Evolutionary conservation across 2,888 invertebrate genomes (phyloP), one percentile per base, ranked within the genome.

Genomic region (Lymantria monacha): DNA sequence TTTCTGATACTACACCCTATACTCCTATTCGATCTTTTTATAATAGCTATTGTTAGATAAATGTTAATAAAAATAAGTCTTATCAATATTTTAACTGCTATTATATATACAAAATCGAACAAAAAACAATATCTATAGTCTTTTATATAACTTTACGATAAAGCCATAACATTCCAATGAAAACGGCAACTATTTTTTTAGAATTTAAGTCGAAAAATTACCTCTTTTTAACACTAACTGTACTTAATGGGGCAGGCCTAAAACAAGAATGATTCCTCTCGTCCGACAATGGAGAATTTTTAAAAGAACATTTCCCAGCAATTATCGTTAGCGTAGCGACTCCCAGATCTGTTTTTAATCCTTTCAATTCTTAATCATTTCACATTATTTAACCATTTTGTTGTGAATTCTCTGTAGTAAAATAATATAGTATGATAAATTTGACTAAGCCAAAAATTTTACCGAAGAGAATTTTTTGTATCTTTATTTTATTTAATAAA

Each of bases 281-380:
- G 51, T 22, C 41, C 51, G 44, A 57, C 51, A 48, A 37, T 38
- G 50, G 58, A 51, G 52, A 38, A 59, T 49, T 59, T 69, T 70
- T 66, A 68, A 76, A 75, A 69, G 70, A 66, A 70, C 65, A 68
- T 75, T 70, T 69, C 47, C 54, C 50, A 59, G 70, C 60, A 72
- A 78, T 80, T 78, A 79, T 76, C 75, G 70, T 76, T 74, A 73
- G 66, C 70, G 49, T 42, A 55, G 66, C 53, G 59, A 64, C 60
- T 63, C 61, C 62, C 46, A 63, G 69, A 73, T 69, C 57, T 61
- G 57, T 63, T 71, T 78, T 74, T 74, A 71, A 75, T 72, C 60
- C 66, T 64, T 70, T 65, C 57, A 70, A 66, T 70, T 69, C 58
- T 70, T 67, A 68, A 70, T 66, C 57, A 60, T 60, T 69, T 42